These are phyloP conservation scores for Lates japonicus DNA, from an alignment of 2,797 vertebrate genomes.

Conservation along the genomic window DNA sequence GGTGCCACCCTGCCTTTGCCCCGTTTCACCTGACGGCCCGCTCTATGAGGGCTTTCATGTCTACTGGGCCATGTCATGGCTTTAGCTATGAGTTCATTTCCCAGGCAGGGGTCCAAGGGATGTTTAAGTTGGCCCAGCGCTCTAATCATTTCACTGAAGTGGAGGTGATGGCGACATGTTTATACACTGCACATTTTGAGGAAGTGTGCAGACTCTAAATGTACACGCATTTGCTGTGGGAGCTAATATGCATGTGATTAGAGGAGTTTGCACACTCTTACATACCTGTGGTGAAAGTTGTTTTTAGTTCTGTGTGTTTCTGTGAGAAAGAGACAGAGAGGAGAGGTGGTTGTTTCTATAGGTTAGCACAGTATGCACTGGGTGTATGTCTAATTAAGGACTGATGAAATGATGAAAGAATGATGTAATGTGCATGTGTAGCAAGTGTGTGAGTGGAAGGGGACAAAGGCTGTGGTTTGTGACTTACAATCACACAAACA, in stretches of 20 bases:
- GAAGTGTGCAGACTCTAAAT: conserved; percentile 48
- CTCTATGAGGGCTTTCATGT: conserved; percentile 77
- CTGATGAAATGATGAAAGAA: too few species aligned
- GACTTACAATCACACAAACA: conserved; percentile 14
- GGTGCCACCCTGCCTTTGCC: conserved; percentile 54
- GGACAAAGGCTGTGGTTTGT: conserved; percentile 45
- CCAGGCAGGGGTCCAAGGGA: conserved; percentile 71
- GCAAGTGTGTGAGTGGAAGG: conserved; percentile 27
- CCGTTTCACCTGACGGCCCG: conserved; percentile 32
- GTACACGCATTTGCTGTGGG: conserved; percentile 8
- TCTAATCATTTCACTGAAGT: conserved; percentile 68
- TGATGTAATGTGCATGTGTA: too few species aligned
- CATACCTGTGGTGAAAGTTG: conserved; percentile 37
- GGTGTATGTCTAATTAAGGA: conserved; percentile 49
- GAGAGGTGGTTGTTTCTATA: conserved; percentile 16
- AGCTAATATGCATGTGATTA: conserved; percentile 46
- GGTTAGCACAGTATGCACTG: conserved; percentile 6
- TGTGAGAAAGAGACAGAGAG: conserved; percentile 3
- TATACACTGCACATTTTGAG: conserved; percentile 63
- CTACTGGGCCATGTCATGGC: conserved; percentile 72
- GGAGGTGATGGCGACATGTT: conserved; percentile 74
- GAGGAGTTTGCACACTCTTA: conserved; percentile 34
- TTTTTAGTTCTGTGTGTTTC: conserved; percentile 32
- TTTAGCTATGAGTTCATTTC: conserved; percentile 81
- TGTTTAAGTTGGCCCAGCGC: conserved; percentile 74